Evolutionary conservation across 2,797 vertebrate genomes (phyloP).

Genomic region (Phataginus tetradactyla): DNA sequence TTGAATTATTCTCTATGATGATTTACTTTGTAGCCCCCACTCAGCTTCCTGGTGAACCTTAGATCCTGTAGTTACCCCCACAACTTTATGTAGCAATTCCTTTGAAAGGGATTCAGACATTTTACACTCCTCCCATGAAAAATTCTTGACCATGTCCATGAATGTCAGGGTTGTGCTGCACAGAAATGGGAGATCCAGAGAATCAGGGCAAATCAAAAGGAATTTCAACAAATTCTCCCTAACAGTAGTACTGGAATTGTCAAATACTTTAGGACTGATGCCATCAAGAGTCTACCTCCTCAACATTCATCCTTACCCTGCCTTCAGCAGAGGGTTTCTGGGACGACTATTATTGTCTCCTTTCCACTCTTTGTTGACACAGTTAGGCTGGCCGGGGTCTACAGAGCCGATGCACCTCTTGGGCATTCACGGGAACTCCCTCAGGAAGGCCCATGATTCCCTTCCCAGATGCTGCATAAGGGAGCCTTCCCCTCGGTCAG

Average conservation of each 20-base stretch:
- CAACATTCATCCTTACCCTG: not conserved
- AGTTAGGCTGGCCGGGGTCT: not conserved
- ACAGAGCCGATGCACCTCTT: not conserved
- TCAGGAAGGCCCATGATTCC: not conserved
- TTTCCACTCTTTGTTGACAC: not conserved
- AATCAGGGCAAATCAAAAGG: not conserved
- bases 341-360: not conserved
- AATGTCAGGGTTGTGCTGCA: not conserved
- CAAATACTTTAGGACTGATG: not conserved
- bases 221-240: not conserved
- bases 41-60: not conserved
- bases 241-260: not conserved
- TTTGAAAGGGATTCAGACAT: not conserved
- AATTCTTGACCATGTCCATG: not conserved
- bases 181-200: not conserved
- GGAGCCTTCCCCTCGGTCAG: not conserved
- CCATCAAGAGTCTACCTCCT: not conserved
- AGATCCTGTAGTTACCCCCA: not conserved
- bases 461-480: not conserved
- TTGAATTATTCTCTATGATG: not conserved
- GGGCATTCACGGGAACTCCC: not conserved
- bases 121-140: not conserved
- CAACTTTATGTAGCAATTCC: not conserved
- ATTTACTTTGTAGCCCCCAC: not conserved
- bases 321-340: not conserved